A percentile compares a stretch with the other conserved stretches of the same genome.
Conservation (phyloP, 2,888 invertebrate genomes). For the Unio pictorum region DNA sequence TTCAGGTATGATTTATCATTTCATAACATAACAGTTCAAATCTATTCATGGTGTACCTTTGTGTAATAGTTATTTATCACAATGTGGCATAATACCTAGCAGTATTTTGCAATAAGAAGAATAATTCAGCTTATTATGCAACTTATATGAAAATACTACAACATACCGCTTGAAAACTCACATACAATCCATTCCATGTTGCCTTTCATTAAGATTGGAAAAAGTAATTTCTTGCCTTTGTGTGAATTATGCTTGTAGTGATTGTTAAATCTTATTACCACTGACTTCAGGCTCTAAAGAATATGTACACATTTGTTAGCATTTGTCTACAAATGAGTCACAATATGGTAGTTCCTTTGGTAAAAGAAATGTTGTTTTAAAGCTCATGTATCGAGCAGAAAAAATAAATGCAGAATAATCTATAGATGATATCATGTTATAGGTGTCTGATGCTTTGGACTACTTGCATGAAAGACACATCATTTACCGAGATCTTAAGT, state of each 20-base stretch:
- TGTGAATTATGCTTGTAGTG: neutral
- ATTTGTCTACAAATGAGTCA: neutral
- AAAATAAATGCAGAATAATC: constrained; percentile 1
- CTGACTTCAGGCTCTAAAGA: neutral
- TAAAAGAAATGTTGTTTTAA: neutral
- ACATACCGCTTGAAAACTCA: neutral
- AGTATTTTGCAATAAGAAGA: too few relatives aligned
- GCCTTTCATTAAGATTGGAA: neutral
- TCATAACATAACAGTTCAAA: too few relatives aligned
- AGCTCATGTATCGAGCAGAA: neutral
- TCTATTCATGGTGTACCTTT: neutral
- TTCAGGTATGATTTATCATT: constrained; percentile 77
- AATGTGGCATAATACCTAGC: too few relatives aligned
- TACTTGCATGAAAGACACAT: constrained; percentile 94
- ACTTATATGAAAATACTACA: neutral
- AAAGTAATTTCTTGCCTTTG: neutral
- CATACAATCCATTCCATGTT: too few relatives aligned
- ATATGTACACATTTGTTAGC: neutral
- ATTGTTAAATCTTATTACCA: neutral
- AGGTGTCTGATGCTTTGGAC: constrained; percentile 92
- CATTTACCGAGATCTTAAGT: constrained; percentile 92
- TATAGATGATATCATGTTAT: constrained; percentile 17
- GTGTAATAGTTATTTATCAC: too few relatives aligned
- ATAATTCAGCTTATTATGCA: too few relatives aligned
- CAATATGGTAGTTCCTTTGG: too few relatives aligned